Evolutionary conservation across 2,113 vertebrate species (phyloP).

Genomic region (Lagopus leucura): DNA sequence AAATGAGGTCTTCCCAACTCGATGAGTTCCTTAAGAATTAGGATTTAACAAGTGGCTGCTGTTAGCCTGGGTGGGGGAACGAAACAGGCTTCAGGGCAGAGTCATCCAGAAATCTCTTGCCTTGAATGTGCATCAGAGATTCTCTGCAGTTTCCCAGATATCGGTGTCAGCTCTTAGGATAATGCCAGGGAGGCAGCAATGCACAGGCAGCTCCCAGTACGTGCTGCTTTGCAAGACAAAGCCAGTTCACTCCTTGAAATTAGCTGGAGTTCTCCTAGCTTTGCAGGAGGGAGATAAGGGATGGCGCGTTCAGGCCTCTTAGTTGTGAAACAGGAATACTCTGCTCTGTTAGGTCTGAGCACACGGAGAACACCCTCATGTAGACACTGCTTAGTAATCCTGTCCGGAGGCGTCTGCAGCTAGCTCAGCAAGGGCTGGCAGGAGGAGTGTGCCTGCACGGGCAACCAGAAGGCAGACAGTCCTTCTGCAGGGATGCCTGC

Average conservation of each 20-base stretch:
- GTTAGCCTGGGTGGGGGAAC: background rate
- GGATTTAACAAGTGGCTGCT: background rate
- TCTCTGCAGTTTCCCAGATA: background rate
- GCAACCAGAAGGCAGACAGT: background rate
- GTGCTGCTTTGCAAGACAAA: background rate
- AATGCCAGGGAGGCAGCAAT: background rate
- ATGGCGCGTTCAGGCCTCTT: background rate
- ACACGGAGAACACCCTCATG: background rate
- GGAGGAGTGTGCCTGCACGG: background rate
- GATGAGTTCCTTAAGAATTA: background rate
- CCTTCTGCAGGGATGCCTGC: background rate
- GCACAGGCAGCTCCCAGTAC: background rate
- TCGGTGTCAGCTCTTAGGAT: background rate
- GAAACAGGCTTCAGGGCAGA: background rate
- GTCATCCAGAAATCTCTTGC: background rate
- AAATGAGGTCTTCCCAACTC: background rate
- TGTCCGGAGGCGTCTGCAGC: background rate
- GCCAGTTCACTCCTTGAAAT: background rate
- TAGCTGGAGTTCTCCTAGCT: background rate
- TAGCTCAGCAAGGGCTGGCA: background rate
- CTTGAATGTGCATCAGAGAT: background rate
- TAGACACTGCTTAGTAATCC: conserved; percentile 16
- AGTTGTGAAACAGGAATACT: background rate
- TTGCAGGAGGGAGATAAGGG: conserved; percentile 6
- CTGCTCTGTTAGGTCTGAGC: background rate